Evolutionary conservation across 2,888 invertebrate genomes (phyloP), one percentile per base, ranked within the genome.

Genomic region (Nyleta sp.): DNA sequence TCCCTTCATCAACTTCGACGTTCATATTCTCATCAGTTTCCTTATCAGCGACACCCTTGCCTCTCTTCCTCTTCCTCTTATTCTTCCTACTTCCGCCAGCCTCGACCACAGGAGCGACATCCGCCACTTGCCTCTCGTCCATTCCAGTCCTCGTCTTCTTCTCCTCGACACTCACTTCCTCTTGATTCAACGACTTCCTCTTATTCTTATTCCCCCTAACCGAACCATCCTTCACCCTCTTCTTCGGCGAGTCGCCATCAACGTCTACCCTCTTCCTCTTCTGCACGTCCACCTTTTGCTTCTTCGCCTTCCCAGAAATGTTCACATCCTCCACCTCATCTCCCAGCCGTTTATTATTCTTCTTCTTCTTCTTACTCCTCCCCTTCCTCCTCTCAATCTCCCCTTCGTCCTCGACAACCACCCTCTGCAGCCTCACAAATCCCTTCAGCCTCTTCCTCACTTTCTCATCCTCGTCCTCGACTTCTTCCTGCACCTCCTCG

Each of bases 401-500:
- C 7, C 48, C 42, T 38, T 73, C 74, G 10, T 70, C 70, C 8
- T 65, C 75, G 15, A 76, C 38, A 33, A 71, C 31, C 17, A 53
- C 28, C 42, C 74, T 57, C 15, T 60, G 70, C 15, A 35, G 62
- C 8, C 28, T 20, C 0, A 67, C 38, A 28, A 55, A 46, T 8
- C 35, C 33, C 3, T 48, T 68, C 52, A 65, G 15, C 68, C 6
- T 83, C 82, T 11, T 35, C 35, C 35, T 4, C 0, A 52, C 62
- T 18, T 67, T 50, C 3, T 13, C 52, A 65, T 15, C 65, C 7
- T 83, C 82, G 2, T 7, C 28, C 82, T 81, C 6, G 6, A 22
- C 53, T 20, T 44, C 53, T 5, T 67, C 81, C 17, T 71, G 24
- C 0, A 52, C 65, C 13, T 70, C 57, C 3, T 73, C 64, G 22